phyloP scores from a whole-genome alignment of 2,113 vertebrate species.

The Gasterosteus aculeatus region DNA sequence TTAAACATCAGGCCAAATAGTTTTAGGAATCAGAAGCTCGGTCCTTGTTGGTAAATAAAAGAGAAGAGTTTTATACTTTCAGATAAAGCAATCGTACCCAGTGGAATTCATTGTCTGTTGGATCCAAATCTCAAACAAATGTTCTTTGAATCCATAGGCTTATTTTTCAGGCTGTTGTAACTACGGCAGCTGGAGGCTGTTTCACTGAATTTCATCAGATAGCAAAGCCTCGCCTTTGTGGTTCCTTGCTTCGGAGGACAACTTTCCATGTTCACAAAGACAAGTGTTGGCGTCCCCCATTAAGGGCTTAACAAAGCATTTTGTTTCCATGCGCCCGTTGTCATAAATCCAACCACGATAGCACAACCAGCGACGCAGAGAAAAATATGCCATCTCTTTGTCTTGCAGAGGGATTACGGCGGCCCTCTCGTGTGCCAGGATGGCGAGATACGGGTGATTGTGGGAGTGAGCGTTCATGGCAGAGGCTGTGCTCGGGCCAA shows the following conservation, averaged over 20 bases:
- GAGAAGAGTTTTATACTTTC: conserved; percentile 17
- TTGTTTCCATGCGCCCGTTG: conserved; percentile 24
- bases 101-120: conserved; percentile 37
- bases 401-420: conserved; percentile 91
- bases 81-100: conserved; percentile 39
- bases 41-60: conserved; percentile 17
- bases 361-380: neutral
- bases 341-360: conserved; percentile 17
- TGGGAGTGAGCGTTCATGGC: conserved; percentile 94
- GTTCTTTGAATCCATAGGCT: conserved; percentile 63
- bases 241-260: conserved; percentile 40
- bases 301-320: conserved; percentile 9
- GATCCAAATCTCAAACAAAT: conserved; percentile 70
- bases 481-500: conserved; percentile 92
- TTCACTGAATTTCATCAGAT: conserved; percentile 65
- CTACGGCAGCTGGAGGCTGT: conserved; percentile 60
- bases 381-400: conserved; percentile 46
- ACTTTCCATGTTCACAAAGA: conserved; percentile 21
- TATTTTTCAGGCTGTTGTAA: conserved; percentile 53
- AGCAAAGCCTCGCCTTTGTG: conserved; percentile 51
- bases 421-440: conserved; percentile 95
- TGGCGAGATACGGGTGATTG: conserved; percentile 90
- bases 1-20: conserved; percentile 11
- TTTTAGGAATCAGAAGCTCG: neutral
- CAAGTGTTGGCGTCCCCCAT: conserved; percentile 7